These are phyloP conservation scores for Oxystoma pomonae DNA, from an alignment of 2,888 invertebrate species.

Conservation along the genomic window DNA sequence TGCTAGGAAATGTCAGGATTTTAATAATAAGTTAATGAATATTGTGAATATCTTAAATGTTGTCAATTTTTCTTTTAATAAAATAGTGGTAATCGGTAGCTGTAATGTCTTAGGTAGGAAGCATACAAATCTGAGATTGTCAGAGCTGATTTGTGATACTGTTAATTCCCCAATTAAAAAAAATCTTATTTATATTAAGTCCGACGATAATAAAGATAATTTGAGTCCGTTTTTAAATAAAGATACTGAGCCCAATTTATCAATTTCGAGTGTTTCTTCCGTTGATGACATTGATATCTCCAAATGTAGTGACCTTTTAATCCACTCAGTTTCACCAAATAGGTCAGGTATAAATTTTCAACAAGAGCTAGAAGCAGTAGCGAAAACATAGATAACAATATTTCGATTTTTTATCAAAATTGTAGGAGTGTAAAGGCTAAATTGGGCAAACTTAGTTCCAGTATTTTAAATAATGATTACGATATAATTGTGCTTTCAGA, in stretches of 20 bases:
- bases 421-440: not conserved
- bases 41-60: not conserved
- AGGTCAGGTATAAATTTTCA: not conserved
- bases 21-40: not conserved
- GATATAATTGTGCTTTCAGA: not conserved
- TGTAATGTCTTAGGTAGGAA: not conserved
- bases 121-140: not conserved
- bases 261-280: not conserved
- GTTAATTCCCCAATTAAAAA: not conserved
- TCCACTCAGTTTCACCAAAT: not conserved
- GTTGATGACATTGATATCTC: not conserved
- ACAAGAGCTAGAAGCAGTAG: not conserved
- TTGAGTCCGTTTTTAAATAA: not conserved
- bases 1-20: not conserved
- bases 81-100: not conserved
- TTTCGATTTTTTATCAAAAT: not conserved
- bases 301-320: not conserved
- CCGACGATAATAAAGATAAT: not conserved
- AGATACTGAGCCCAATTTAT: no score
- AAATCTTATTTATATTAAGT: not conserved
- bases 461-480: not conserved
- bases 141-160: not conserved
- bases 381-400: not conserved
- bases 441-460: not conserved
- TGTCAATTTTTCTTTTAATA: not conserved